Conservation (phyloP, 2,113 vertebrate species). For the Pyxicephalus adspersus region DNA sequence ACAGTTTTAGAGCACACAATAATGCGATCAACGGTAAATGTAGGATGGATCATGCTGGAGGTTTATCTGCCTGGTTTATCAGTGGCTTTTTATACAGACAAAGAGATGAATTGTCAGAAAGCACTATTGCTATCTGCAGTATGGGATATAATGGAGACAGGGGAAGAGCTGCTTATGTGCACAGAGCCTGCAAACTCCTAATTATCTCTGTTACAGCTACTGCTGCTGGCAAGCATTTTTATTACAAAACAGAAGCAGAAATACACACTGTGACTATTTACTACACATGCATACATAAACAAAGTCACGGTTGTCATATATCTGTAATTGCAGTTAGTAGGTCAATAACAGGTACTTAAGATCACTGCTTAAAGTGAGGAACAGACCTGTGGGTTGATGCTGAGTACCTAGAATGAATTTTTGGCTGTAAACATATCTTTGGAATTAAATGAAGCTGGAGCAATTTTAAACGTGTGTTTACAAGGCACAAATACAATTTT, state of each 20-base stretch:
- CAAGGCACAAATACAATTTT: background rate
- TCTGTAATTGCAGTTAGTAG: background rate
- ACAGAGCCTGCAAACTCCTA: constrained; percentile 39
- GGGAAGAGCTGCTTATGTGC: constrained; percentile 38
- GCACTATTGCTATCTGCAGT: constrained; percentile 20
- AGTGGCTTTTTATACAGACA: constrained; percentile 16
- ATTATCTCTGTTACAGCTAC: constrained; percentile 32
- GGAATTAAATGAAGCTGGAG: background rate
- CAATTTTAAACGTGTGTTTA: background rate
- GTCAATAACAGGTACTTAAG: background rate
- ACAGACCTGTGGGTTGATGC: background rate
- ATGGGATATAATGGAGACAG: constrained; percentile 24
- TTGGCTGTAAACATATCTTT: background rate
- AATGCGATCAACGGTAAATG: constrained; percentile 38
- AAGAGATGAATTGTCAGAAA: constrained; percentile 44
- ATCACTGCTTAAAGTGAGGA: background rate
- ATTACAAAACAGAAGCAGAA: constrained; percentile 30
- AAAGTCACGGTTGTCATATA: background rate
- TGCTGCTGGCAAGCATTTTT: constrained; percentile 29
- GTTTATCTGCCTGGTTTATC: constrained; percentile 42
- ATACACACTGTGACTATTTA: constrained; percentile 22
- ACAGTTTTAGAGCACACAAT: constrained; percentile 23
- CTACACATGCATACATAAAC: background rate
- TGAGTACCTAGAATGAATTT: no score
- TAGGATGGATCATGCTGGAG: constrained; percentile 24